Evolutionary conservation across 2,797 vertebrate genomes (phyloP).

Genomic region (Hippopotamyrus pictus): DNA sequence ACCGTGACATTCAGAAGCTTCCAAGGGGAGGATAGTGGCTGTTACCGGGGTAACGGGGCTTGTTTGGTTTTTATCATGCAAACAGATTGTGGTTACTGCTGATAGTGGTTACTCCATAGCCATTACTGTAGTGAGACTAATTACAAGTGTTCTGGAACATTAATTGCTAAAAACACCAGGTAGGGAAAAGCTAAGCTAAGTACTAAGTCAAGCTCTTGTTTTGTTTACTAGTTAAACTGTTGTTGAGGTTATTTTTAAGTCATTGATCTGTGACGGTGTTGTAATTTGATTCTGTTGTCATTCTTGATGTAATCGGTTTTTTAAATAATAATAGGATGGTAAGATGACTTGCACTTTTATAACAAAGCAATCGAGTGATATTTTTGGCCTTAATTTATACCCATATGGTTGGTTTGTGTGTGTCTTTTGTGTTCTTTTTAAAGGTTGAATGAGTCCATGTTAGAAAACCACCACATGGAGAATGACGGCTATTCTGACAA

Average conservation of each 20-base stretch:
- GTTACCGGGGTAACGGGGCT: slow-evolving; percentile 41
- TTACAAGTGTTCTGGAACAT: background rate
- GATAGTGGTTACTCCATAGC: background rate
- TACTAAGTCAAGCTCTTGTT: background rate
- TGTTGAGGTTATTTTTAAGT: background rate
- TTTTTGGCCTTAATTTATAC: background rate
- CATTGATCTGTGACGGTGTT: background rate
- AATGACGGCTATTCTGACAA: slow-evolving; percentile 86
- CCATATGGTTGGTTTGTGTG: background rate
- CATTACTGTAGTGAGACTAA: background rate
- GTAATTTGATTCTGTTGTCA: background rate
- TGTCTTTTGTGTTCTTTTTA: slow-evolving; percentile 2
- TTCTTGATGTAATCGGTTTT: background rate
- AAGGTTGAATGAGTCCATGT: slow-evolving; percentile 74
- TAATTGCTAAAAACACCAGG: background rate
- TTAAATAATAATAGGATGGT: background rate
- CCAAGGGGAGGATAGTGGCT: slow-evolving; percentile 12
- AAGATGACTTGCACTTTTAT: background rate
- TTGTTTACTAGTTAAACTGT: background rate
- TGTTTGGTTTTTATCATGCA: background rate
- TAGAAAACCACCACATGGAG: slow-evolving; percentile 75
- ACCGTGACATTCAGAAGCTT: slow-evolving; percentile 24
- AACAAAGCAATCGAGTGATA: background rate
- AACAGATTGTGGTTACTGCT: background rate
- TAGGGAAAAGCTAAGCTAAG: background rate